Evolutionary conservation across 2,888 invertebrate species (phyloP).

Genomic region (Himalopsyche kuldschensis): DNA sequence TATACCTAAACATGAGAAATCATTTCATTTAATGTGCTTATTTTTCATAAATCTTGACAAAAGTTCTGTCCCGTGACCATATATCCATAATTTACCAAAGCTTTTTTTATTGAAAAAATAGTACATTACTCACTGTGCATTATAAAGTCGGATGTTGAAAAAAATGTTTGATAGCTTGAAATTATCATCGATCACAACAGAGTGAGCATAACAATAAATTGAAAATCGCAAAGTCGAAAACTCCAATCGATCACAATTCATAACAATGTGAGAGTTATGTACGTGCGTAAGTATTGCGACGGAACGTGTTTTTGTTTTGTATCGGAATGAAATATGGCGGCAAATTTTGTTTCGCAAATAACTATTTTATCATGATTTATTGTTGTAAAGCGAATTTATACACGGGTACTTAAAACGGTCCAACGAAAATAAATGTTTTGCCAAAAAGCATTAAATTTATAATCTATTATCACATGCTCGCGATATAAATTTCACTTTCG

Average conservation of each 20-base stretch:
- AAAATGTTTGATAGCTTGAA: background rate
- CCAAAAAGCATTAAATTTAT: background rate
- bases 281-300: background rate
- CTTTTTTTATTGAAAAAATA: too few relatives aligned
- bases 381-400: background rate
- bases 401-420: background rate
- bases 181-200: background rate
- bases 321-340: background rate
- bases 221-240: background rate
- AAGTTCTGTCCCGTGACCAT: too few relatives aligned
- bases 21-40: too few relatives aligned
- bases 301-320: background rate
- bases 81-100: too few relatives aligned
- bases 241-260: background rate
- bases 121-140: background rate
- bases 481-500: background rate
- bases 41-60: too few relatives aligned
- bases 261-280: background rate
- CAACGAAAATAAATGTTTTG: background rate
- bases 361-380: background rate
- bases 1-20: too few relatives aligned
- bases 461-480: background rate
- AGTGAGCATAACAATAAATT: background rate
- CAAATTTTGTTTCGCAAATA: background rate
- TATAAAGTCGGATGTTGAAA: background rate